Conservation (phyloP, 2,888 invertebrate genomes). For the Matsumyia berberina region DNA sequence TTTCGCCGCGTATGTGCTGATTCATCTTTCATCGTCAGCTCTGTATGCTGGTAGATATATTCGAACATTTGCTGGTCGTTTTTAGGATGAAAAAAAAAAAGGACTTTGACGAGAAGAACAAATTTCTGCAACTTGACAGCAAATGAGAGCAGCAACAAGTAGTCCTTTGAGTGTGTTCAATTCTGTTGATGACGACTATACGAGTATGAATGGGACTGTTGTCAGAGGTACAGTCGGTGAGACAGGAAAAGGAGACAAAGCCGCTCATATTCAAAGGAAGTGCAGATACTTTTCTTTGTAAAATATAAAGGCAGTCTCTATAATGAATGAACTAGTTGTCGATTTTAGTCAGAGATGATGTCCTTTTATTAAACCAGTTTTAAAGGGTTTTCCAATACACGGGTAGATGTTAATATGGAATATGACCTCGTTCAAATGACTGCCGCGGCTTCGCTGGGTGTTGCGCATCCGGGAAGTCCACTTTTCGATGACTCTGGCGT, state of each 20-base stretch:
- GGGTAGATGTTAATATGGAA: no score
- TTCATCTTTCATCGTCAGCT: conserved; percentile 24
- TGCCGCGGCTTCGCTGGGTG: no score
- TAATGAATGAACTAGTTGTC: no score
- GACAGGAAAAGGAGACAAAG: background rate
- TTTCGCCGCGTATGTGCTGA: conserved; percentile 14
- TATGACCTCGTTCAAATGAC: no score
- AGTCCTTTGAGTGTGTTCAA: background rate
- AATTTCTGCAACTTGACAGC: background rate
- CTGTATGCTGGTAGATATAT: background rate
- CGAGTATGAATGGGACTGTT: background rate
- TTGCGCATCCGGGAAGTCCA: no score
- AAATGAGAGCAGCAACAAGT: conserved; percentile 31
- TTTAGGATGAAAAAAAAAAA: conserved; percentile 3
- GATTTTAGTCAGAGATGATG: no score
- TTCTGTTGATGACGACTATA: background rate
- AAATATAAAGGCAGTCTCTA: no score
- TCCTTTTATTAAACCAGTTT: no score
- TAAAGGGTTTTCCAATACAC: no score
- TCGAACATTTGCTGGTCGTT: conserved; percentile 7
- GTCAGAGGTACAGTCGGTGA: conserved; percentile 4
- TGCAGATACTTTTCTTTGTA: no score
- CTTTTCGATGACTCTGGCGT: no score
- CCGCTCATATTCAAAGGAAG: background rate
- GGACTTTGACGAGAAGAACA: background rate